Percentiles rank a stretch among this genome's conserved stretches.
Conservation (phyloP, 2,797 vertebrate genomes). For the Cheracebus regulus region DNA sequence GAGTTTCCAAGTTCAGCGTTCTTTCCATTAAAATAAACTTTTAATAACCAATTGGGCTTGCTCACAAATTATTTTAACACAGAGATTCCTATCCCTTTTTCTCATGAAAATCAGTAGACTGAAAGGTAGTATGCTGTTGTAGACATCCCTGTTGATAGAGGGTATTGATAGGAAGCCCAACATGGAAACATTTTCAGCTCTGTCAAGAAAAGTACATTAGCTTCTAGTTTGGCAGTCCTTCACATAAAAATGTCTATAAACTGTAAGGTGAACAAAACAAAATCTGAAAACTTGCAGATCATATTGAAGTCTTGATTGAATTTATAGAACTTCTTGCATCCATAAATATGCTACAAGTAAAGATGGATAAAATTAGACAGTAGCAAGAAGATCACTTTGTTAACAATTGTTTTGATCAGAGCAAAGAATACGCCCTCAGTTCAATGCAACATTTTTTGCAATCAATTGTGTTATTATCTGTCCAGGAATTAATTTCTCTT, state of each 20-base stretch:
- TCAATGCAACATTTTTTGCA: background rate
- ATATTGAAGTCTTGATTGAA: background rate
- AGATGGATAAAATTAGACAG: background rate
- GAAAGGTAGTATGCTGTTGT: background rate
- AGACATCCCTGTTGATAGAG: background rate
- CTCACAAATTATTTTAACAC: background rate
- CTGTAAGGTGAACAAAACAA: background rate
- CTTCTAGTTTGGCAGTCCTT: background rate
- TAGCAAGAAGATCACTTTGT: background rate
- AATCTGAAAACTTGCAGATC: background rate
- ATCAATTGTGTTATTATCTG: background rate
- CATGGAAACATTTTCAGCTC: background rate
- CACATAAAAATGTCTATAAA: background rate
- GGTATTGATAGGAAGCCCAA: background rate
- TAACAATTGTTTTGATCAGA: background rate
- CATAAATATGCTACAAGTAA: background rate
- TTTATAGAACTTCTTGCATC: background rate
- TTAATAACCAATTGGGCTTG: background rate
- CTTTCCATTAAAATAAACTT: background rate
- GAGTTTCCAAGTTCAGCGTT: background rate
- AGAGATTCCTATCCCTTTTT: no score
- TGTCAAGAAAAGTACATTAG: background rate
- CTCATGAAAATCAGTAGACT: background rate
- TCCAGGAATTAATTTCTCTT: constrained; percentile 29
- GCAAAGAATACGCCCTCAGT: background rate